These are phyloP conservation scores for Megatriorchis doriae DNA, from an alignment of 2,113 vertebrate genomes.

Conservation along the genomic window DNA sequence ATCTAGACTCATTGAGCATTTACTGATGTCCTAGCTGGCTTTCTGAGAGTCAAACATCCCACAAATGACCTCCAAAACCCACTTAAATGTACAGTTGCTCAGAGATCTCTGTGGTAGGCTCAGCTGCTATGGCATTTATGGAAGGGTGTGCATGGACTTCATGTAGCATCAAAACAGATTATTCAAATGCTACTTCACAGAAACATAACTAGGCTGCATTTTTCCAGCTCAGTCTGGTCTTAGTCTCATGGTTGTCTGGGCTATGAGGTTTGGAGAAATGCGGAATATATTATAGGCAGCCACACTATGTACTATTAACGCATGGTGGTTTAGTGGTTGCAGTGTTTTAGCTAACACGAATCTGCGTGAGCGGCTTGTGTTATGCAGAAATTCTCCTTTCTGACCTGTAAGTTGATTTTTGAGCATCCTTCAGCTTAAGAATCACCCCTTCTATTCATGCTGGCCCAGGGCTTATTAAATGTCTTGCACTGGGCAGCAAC, in stretches of 20 bases:
- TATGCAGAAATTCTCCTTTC: not conserved
- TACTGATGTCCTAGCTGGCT: not conserved
- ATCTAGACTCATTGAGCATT: not conserved
- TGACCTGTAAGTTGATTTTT: not conserved
- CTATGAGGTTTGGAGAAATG: not conserved
- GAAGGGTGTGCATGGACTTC: not conserved
- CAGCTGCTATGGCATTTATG: not conserved
- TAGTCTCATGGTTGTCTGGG: not conserved
- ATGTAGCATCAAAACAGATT: not conserved
- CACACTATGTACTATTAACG: not conserved
- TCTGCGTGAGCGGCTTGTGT: not conserved
- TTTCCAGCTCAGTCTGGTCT: not conserved
- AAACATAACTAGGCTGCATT: not conserved
- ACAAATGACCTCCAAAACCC: not conserved
- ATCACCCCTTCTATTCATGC: not conserved
- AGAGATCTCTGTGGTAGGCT: not conserved
- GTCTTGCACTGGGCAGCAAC: not conserved
- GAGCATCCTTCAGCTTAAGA: not conserved
- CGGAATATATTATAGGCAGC: not conserved
- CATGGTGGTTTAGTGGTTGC: fast-evolving
- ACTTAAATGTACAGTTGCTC: not conserved
- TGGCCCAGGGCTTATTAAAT: not conserved
- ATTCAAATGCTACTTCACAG: not conserved
- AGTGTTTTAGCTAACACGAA: not conserved
- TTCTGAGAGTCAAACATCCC: not conserved